Base-by-base conservation (phyloP, 2,888 invertebrate genomes). In the Cataglyphis cursor region DNA sequence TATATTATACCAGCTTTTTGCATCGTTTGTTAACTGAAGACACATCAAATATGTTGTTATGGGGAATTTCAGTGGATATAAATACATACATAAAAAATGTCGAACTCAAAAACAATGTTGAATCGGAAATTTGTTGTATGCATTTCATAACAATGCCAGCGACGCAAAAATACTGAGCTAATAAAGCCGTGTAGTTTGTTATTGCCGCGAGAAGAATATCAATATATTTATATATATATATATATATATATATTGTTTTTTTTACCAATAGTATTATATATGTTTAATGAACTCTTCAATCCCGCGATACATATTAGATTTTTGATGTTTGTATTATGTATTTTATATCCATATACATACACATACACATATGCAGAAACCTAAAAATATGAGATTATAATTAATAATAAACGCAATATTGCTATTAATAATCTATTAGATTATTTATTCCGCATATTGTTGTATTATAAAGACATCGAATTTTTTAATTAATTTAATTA, bases 141-240 rank as follows among this genome's bases (percentile, higher is more conserved):
- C 41, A 66, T 51, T 38, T n/a, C 24, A 24, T 24, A 9, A 76
- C 75, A 68, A 35, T 65, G 74, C 44, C 38, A 8, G 68, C 51
- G 54, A 35, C 31, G 48, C 21, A 9, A 38, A 38, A 68, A 66
- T 24, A 54, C 8, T 21, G 12, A 35, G n/a, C 12, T 66, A 75
- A 75, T 75, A 65, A 64, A 75, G 54, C 28, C n/a, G 0, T n/a
- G n/a, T 2, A 28, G 66, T 66, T 66, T 66, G 24, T 54, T 54
- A 66, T 3, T 4, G 44, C 24, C 18, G n/a, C 2, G 38, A 18
- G 9, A 0, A 68, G 28, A 68, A 15, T 28, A 6, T 41, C 12
- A 54, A 70, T 15, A 21, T 38, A 12, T 73, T 73, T 70, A 31
- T 57, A 28, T 41, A n/a, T 41, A 70, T 15, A 21, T 41, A 70